Base-by-base conservation (phyloP, 1,140 invertebrate genomes). In the Phocides pigmalion region DNA sequence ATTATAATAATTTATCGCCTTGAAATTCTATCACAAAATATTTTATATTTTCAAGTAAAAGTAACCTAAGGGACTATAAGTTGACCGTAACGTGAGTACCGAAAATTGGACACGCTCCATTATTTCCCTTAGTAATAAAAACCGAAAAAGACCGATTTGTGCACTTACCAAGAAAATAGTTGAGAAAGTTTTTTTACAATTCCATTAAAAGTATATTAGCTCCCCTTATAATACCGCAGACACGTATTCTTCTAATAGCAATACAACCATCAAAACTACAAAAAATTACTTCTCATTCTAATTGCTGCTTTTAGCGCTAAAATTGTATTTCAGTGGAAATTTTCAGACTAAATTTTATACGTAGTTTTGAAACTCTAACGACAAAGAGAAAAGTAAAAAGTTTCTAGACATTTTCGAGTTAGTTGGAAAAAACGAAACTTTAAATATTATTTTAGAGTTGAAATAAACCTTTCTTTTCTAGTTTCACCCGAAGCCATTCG, bases 301-400 rank as follows among this genome's bases (percentile, higher is more conserved):
- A 32, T 32, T 28, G 46, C 20, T 14, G 9, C 46, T 2, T 11
- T 22, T 22, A 28, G 12, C 20, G n/a, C 25, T 25, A n/a, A 49
- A 19, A 47, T 20, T 47, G 44, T 47, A 22, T 49, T 49, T 49
- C 20, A 20, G 11, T 14, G 20, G 20, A 12, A n/a, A 25, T 25
- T 22, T 49, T 14, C 12, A 20, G 46, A 2, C 14, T n/a, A 28
- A 49, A 25, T 20, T 25, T 25, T 49, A 49, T 25, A 49, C 46
- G 5, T 49, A 49, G 46, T 49, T 49, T 49, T 25, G 1, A 49
- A 25, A 49, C 20, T 42, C 41, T 9, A 49, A 47, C 44, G 20
- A 28, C 17, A 49, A 49, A 49, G n/a, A 25, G 22, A 11, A 15
- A 49, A 25, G 19, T 47, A 12, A 22, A 19, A 20, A 12, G 19